Base-by-base conservation (phyloP, 2,888 invertebrate genomes). In the Sceliomorpha sp. region DNA sequence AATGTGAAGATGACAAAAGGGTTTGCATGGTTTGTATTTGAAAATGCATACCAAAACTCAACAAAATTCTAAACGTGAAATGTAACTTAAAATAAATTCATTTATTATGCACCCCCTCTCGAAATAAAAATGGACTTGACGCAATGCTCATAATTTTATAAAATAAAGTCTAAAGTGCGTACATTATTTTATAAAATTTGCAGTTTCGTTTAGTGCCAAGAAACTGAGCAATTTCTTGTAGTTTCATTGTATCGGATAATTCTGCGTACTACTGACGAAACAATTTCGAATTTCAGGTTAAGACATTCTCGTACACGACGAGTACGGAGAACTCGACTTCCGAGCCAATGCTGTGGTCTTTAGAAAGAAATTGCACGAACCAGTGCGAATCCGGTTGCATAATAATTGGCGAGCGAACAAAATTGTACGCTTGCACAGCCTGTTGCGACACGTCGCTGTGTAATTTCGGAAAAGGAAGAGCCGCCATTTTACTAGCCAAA, bases 341-440 rank as follows among this genome's bases (percentile, higher is more conserved):
- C 0, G 92, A 91, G 6, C 93, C 93, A 0, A 89, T 89, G 44
- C 92, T 95, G 90, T 96, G 96, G 96, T 93, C 95, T 0, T 83
- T 96, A 58, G 95, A 96, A 85, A 90, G 96, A 7, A 94, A 94
- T 84, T 96, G 96, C 84, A 92, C 94, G 0, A 93, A 93, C 77
- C 93, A 92, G 80, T 97, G 96, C 88, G 95, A 96, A 76, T 92
- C 95, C 0, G 96, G 96, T 7, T 96, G 96, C 88, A 96, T 96
- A 79, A 92, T 96, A 44, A 96, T 97, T 73, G 96, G 96, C 0
- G 96, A 97, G 85, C 89, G 96, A 42, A 96, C 96, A 2, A 96
- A 96, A 83, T 89, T 97, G 0, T 95, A 95, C 88, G 95, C 96
- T 8, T 96, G 96, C 87, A 96, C 95, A 0, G 93, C 94, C 0